These are phyloP conservation scores for Chrysolina americana DNA, from an alignment of 2,888 invertebrate genomes.

Conservation along the genomic window DNA sequence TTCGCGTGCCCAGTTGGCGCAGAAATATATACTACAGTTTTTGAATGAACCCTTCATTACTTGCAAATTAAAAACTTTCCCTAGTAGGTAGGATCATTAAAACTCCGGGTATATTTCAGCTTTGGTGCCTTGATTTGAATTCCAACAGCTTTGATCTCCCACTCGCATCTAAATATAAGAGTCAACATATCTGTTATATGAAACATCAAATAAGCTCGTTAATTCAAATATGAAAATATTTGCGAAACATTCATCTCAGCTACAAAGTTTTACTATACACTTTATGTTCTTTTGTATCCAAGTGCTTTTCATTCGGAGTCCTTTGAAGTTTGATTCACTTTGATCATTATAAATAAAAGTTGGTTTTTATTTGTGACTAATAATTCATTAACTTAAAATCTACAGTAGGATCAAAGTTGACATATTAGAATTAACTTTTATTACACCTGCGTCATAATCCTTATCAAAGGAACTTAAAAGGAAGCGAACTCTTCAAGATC, in stretches of 20 bases:
- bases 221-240: conserved; percentile 37
- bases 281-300: conserved; percentile 32
- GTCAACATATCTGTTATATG: conserved; percentile 15
- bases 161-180: conserved; percentile 22
- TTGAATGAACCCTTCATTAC: neutral
- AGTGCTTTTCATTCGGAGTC: conserved; percentile 26
- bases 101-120: neutral
- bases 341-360: conserved; percentile 8
- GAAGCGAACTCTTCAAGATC: too few relatives aligned
- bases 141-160: conserved; percentile 14
- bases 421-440: too few relatives aligned
- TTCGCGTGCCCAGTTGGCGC: too few relatives aligned
- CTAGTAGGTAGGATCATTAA: neutral
- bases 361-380: neutral
- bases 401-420: too few relatives aligned
- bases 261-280: conserved; percentile 24
- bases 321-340: conserved; percentile 16
- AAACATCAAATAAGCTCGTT: conserved; percentile 15
- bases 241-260: conserved; percentile 30
- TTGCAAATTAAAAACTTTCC: neutral
- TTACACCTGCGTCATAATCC: too few relatives aligned
- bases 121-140: conserved; percentile 4
- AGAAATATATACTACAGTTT: too few relatives aligned
- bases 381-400: neutral
- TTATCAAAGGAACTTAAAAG: too few relatives aligned